Conservation (phyloP, 2,888 invertebrate species). For the Lamellibrachia satsuma region DNA sequence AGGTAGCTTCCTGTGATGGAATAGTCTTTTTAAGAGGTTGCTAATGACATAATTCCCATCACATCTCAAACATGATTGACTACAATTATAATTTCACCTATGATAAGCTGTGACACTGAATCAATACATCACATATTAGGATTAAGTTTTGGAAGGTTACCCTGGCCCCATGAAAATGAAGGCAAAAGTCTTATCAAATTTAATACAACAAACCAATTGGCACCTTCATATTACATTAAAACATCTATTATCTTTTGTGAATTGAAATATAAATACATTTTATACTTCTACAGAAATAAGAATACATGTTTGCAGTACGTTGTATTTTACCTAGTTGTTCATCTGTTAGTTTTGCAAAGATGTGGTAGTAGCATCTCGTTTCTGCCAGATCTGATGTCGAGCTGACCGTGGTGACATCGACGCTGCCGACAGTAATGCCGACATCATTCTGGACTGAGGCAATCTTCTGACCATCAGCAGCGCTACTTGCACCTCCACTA, state of each 20-base stretch:
- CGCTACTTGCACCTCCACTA: background rate
- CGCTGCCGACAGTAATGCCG: background rate
- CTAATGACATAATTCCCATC: background rate
- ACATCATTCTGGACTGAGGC: background rate
- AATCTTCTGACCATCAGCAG: background rate
- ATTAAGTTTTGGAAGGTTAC: too few species aligned
- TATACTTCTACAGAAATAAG: background rate
- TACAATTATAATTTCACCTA: background rate
- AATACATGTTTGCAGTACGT: background rate
- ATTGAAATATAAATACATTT: background rate
- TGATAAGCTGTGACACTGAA: background rate
- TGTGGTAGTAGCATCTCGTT: background rate
- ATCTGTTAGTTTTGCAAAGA: background rate
- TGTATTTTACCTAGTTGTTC: background rate
- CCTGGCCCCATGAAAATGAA: too few species aligned
- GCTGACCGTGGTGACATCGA: background rate
- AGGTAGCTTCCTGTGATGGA: background rate
- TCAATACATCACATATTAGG: background rate
- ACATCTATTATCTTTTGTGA: background rate
- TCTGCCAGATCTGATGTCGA: constrained; percentile 3
- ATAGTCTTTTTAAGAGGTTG: background rate
- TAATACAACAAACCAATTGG: background rate
- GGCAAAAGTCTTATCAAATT: too few species aligned
- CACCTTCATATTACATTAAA: background rate
- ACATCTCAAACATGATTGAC: background rate